Evolutionary conservation across 2,113 vertebrate genomes (phyloP).

Genomic region (rat (Rattus norvegicus)): GRCr8 NC_086020.1:39439501-39440000

Average conservation of each 20-base stretch:
- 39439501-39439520: background rate
- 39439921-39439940: background rate
- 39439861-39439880: background rate
- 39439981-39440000: background rate
- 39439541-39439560: background rate
- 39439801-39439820: no score
- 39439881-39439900: background rate
- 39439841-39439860: background rate
- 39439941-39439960: background rate
- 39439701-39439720: background rate
- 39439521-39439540: background rate
- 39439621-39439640: background rate
- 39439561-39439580: background rate
- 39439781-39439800: background rate
- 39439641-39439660: background rate
- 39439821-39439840: background rate
- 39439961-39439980: background rate
- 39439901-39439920: background rate
- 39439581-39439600: background rate
- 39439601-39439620: conserved; percentile 18
- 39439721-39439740: background rate
- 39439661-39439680: background rate
- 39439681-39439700: background rate
- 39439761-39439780: background rate
- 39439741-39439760: background rate